Evolutionary conservation across 2,113 vertebrate genomes (phyloP), one percentile per base, ranked within the genome.

Genomic region (Callaeas wilsoni): DNA sequence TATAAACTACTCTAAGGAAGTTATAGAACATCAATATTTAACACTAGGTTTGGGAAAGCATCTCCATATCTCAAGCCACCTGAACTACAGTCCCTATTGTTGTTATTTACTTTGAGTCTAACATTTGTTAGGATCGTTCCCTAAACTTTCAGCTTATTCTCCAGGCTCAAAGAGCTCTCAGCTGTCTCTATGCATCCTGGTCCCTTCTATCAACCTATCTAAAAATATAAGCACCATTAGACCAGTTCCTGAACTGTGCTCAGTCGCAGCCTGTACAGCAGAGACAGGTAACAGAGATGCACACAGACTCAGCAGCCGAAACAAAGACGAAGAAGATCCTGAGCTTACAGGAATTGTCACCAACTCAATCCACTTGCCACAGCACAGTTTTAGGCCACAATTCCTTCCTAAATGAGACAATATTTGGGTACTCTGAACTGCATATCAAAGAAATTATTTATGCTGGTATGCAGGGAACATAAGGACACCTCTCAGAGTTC

Each of bases 221-320:
- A 59, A 87, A 89, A 87, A 63, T 11, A 55, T 0, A 17, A 59
- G 42, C 21, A 47, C 23, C 14, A 49, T 20, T 30, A 76, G 30
- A 30, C 30, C 62, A 74, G 32, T 46, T 77, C 37, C 55, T 42
- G 44, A 46, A 20, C 33, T 0, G 2, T 0, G 1, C 60, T 81
- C 76, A 84, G 42, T 42, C 0, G 0, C 47, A 76, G 59, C 7
- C 42, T 8, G 2, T 42, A 23, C 27, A 62, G 41, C 21, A 56
- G 42, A 77, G 18, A 63, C 13, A 46, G n/a, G 53, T 35, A 71
- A 63, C 32, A 41, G 57, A 62, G 68, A 3, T 50, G 41, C 37
- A 91, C 18, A 5, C 1, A 5, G 49, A 75, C 59, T 21, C 0
- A 59, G 52, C 47, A 84, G 35, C 47, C 5, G 1, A 35, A 64